Evolutionary conservation across 2,888 invertebrate species (phyloP).

Genomic region (Xylota segnis): DNA sequence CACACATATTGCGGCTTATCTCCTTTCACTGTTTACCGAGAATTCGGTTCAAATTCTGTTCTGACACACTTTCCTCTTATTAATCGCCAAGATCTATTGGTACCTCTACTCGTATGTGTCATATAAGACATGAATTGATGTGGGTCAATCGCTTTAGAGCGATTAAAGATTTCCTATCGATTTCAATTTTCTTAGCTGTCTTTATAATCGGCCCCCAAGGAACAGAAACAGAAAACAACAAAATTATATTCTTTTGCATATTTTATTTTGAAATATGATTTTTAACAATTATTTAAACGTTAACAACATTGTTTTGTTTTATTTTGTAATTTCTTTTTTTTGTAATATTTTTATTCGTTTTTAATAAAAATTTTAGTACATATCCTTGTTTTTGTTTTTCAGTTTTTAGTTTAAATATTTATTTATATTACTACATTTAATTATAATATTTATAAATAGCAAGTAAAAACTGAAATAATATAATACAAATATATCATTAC

Average conservation of each 20-base stretch:
- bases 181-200: neutral
- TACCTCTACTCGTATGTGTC: neutral
- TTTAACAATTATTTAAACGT: constrained; percentile 85
- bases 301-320: constrained; percentile 83
- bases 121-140: neutral
- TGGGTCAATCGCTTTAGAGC: neutral
- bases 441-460: constrained; percentile 77
- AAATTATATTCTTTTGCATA: constrained; percentile 76
- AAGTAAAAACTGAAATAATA: constrained; percentile 77
- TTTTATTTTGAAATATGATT: constrained; percentile 81
- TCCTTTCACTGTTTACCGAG: neutral
- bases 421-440: constrained; percentile 75
- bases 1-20: neutral
- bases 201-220: neutral
- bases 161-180: neutral
- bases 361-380: constrained; percentile 78
- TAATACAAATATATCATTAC: constrained; percentile 76
- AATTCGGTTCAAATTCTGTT: constrained; percentile 1
- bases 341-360: constrained; percentile 75
- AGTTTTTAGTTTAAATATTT: constrained; percentile 76
- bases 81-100: neutral
- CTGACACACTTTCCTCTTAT: constrained; percentile 2
- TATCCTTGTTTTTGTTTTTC: constrained; percentile 78
- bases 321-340: constrained; percentile 77
- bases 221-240: neutral